These are phyloP conservation scores for Drosophila guanche DNA, from an alignment of 1,140 invertebrate species.

Conservation along the genomic window DNA sequence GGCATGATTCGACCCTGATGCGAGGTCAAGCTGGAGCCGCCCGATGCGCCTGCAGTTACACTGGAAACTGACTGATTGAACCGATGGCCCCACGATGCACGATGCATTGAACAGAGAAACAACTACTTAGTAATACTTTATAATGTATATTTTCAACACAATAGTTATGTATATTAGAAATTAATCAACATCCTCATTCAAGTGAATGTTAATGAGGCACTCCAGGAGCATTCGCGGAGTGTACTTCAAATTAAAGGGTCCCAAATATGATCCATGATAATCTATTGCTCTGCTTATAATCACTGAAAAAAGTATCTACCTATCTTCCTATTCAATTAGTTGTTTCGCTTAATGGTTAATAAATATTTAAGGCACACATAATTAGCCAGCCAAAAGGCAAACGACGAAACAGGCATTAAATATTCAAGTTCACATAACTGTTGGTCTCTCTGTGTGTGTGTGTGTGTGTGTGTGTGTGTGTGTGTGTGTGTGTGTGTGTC, in stretches of 20 bases:
- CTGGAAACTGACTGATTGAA: neutral
- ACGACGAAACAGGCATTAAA: constrained; percentile 15
- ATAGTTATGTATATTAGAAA: constrained; percentile 40
- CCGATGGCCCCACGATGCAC: too few species aligned
- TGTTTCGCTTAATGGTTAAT: neutral
- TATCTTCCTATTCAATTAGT: too few species aligned
- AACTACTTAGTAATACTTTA: neutral
- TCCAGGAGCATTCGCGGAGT: too few species aligned
- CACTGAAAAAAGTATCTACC: too few species aligned
- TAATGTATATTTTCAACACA: constrained; percentile 45
- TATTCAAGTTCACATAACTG: constrained; percentile 27
- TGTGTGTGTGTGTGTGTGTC: constrained; percentile 16
- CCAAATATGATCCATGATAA: too few species aligned
- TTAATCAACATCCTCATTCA: too few species aligned
- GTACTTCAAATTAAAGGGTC: too few species aligned
- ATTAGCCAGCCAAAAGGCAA: constrained; percentile 10
- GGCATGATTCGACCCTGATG: constrained; percentile 58
- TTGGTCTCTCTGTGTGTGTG: constrained; percentile 41
- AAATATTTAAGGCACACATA: constrained; percentile 21
- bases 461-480: neutral
- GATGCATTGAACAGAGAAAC: too few species aligned
- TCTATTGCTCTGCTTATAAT: too few species aligned
- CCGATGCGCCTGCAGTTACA: constrained; percentile 39
- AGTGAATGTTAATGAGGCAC: too few species aligned
- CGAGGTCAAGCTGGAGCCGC: constrained; percentile 70